These are phyloP conservation scores for Clistopyga incitator DNA, from an alignment of 2,888 invertebrate species.

Conservation along the genomic window DNA sequence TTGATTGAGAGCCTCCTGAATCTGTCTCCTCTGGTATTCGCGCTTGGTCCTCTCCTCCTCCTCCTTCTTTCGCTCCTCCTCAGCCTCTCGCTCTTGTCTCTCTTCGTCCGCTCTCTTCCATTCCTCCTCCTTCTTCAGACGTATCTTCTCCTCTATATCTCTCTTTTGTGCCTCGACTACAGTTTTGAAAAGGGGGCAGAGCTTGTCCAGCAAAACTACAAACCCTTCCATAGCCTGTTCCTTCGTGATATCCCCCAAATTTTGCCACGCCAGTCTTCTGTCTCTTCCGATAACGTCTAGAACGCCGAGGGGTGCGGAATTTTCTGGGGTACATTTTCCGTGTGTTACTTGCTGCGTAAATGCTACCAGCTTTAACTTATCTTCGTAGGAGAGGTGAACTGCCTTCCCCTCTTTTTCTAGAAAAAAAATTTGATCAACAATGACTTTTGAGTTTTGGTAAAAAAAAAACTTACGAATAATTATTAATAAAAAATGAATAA, in stretches of 20 bases:
- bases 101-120: constrained; percentile 86
- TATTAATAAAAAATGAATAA: no score
- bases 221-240: constrained; percentile 97
- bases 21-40: constrained; percentile 90
- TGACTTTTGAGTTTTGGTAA: background rate
- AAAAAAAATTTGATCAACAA: constrained; percentile 73
- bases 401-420: constrained; percentile 99
- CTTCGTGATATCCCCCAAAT: constrained; percentile 93
- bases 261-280: constrained; percentile 96
- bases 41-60: constrained; percentile 88
- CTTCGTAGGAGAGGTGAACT: constrained; percentile 96
- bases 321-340: constrained; percentile 91
- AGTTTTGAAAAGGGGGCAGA: constrained; percentile 96
- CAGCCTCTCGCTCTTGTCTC: constrained; percentile 85
- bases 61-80: constrained; percentile 84
- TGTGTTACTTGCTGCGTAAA: constrained; percentile 96
- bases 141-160: constrained; percentile 92
- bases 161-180: constrained; percentile 96
- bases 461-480: no score
- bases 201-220: constrained; percentile 92
- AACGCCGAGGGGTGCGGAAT: constrained; percentile 93
- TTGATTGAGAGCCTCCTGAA: constrained; percentile 98
- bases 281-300: constrained; percentile 98
- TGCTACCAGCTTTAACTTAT: constrained; percentile 95
- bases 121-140: constrained; percentile 87